Conservation (phyloP, 2,113 vertebrate genomes). For the Ellobius talpinus region DNA sequence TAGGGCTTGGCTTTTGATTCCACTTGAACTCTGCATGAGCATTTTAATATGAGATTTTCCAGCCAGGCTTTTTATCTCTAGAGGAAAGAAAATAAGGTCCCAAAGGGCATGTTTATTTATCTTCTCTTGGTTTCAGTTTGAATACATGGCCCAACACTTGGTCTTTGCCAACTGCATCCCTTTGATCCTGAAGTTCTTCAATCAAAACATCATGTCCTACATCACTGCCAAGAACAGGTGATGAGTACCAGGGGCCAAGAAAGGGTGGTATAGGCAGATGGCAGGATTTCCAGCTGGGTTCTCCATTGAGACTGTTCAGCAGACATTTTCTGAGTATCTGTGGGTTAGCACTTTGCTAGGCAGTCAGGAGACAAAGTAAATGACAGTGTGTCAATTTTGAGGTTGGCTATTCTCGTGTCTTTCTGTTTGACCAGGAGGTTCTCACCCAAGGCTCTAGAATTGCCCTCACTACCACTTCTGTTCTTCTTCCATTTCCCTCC, state of each 20-base stretch:
- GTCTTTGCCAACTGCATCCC: slow-evolving; percentile 99
- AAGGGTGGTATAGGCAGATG: not conserved
- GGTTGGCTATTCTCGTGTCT: not conserved
- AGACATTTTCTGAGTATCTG: not conserved
- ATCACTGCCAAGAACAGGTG: slow-evolving; percentile 99
- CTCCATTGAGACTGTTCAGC: not conserved
- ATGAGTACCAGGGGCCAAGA: not conserved
- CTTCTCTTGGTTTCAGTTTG: slow-evolving; percentile 90
- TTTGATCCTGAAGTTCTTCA: slow-evolving; percentile 99
- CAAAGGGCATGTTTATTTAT: not conserved
- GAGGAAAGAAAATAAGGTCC: not conserved
- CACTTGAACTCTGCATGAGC: not conserved
- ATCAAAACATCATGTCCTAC: slow-evolving; percentile 99
- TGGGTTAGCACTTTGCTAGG: not conserved
- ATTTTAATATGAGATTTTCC: not conserved
- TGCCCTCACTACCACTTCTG: not conserved
- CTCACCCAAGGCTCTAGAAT: not conserved
- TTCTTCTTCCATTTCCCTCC: not conserved
- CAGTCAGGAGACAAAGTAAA: not conserved
- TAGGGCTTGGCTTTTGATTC: not conserved
- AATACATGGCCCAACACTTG: slow-evolving; percentile 99
- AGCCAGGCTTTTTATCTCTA: not conserved
- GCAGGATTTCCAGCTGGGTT: not conserved
- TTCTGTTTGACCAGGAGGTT: not conserved
- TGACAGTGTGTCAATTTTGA: not conserved